Conservation (phyloP, 2,113 vertebrate genomes). For the Dipodomys ordii region DNA sequence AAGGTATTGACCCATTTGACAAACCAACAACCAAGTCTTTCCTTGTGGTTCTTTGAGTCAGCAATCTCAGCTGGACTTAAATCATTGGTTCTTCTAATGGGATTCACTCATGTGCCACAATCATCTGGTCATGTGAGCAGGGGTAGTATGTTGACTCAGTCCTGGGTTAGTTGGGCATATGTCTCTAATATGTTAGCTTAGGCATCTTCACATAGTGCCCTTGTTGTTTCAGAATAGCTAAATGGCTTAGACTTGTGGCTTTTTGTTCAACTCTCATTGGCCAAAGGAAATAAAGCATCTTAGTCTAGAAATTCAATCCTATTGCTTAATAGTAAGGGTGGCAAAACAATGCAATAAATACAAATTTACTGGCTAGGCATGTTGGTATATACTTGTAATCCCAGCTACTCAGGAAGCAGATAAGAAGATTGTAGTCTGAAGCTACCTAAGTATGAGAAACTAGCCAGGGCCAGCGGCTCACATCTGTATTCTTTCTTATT, state of each 20-base stretch:
- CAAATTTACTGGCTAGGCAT: no score
- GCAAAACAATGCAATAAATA: background rate
- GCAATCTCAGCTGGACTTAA: background rate
- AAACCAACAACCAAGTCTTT: background rate
- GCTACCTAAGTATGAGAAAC: no score
- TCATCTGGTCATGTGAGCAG: background rate
- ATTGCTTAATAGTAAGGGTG: background rate
- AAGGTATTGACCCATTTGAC: background rate
- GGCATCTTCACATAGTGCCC: background rate
- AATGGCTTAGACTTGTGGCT: background rate
- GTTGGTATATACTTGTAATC: no score
- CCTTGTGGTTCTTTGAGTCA: background rate
- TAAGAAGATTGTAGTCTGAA: no score
- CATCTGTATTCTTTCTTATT: no score
- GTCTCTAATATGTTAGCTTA: background rate
- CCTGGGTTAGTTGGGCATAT: background rate
- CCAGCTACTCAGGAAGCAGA: no score
- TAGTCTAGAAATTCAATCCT: background rate
- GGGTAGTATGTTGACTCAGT: background rate
- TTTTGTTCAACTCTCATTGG: background rate
- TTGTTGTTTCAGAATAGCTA: background rate
- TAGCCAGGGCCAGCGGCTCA: no score
- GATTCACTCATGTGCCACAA: background rate
- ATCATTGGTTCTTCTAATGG: background rate
- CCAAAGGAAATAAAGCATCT: background rate